phyloP scores from a whole-genome alignment of 2,888 invertebrate species.

The Xylocampa areola region DNA sequence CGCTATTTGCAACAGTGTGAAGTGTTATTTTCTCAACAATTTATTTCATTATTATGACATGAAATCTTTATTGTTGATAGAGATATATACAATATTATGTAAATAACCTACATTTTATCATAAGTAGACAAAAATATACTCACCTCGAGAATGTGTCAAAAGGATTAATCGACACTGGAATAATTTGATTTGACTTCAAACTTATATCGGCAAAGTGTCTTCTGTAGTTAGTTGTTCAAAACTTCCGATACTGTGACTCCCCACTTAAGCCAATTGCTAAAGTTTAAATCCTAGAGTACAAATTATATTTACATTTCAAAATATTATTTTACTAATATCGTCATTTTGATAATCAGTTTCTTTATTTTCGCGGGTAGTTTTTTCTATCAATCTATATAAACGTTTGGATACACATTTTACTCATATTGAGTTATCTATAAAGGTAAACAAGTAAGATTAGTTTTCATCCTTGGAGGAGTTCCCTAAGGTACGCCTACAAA shows the following conservation, averaged over 20 bases:
- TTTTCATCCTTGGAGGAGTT: background rate
- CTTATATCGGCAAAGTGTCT: constrained; percentile 39
- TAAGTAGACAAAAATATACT: background rate
- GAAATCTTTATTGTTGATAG: background rate
- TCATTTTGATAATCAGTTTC: too few species aligned
- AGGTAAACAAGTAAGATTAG: background rate
- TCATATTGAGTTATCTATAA: background rate
- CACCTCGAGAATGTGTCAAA: background rate
- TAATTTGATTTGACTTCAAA: constrained; percentile 42
- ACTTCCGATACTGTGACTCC: constrained; percentile 30
- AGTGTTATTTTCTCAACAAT: background rate
- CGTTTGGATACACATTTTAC: too few species aligned
- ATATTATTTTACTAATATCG: background rate
- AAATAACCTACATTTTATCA: too few species aligned
- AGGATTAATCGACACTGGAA: background rate
- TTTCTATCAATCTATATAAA: too few species aligned
- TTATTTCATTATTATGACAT: background rate
- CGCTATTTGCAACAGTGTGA: background rate
- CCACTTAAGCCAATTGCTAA: constrained; percentile 32
- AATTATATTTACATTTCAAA: background rate
- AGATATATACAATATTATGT: background rate
- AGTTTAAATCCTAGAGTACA: constrained; percentile 23
- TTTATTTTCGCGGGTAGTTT: too few species aligned
- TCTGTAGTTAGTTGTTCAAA: constrained; percentile 23
- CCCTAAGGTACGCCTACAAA: background rate